These are phyloP conservation scores for Steinernema hermaphroditum DNA, from an alignment of 2,888 invertebrate species.

Conservation along the genomic window DNA sequence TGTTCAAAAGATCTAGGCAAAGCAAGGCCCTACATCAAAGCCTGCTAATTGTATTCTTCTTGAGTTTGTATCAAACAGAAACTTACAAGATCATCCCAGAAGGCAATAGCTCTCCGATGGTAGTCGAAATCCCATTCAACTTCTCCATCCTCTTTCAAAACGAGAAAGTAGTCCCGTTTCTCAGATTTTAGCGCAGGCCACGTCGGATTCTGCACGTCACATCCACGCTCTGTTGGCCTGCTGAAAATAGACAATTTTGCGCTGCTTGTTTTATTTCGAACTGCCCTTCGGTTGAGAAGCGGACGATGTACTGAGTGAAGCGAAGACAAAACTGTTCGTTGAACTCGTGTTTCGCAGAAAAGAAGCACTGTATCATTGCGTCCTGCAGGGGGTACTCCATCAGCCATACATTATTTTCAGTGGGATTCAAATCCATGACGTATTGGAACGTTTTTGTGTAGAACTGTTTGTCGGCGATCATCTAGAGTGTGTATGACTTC, in stretches of 20 bases:
- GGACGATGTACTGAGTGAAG: slow-evolving; percentile 34
- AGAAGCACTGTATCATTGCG: background rate
- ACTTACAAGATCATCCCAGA: slow-evolving; percentile 30
- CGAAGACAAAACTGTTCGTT: slow-evolving; percentile 36
- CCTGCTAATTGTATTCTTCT: too few species aligned
- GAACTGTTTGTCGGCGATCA: slow-evolving; percentile 4
- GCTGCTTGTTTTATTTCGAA: background rate
- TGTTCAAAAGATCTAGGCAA: too few species aligned
- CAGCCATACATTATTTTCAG: slow-evolving; percentile 36
- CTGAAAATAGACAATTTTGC: background rate
- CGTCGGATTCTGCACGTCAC: slow-evolving; percentile 1
- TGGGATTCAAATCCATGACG: background rate
- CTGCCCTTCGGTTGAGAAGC: slow-evolving; percentile 37
- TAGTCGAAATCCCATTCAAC: slow-evolving; percentile 31
- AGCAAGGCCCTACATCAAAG: too few species aligned
- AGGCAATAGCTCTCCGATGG: background rate
- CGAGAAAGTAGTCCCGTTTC: slow-evolving; percentile 28
- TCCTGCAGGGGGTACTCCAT: slow-evolving; percentile 33
- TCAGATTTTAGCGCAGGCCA: slow-evolving; percentile 11
- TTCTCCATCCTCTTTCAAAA: slow-evolving; percentile 18
- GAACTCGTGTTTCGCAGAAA: background rate
- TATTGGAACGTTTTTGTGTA: background rate
- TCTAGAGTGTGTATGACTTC: background rate
- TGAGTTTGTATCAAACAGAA: background rate
- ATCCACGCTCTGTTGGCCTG: background rate